These are phyloP conservation scores for Agonum fuliginosum DNA, from an alignment of 2,888 invertebrate genomes.

Conservation along the genomic window DNA sequence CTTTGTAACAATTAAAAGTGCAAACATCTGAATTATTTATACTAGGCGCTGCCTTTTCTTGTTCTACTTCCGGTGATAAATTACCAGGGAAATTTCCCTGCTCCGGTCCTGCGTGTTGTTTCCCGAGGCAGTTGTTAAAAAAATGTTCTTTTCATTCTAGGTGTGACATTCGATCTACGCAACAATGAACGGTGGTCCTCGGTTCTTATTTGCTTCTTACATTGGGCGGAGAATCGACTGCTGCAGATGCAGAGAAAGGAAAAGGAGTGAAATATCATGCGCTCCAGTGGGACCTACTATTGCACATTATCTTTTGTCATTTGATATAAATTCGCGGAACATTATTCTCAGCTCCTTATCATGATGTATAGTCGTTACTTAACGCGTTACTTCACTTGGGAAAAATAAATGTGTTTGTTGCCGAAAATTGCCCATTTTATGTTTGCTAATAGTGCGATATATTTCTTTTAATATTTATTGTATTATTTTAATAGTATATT, in stretches of 20 bases:
- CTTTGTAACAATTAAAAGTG: too few relatives aligned
- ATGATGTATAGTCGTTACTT: slow-evolving; percentile 55
- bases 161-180: slow-evolving; percentile 24
- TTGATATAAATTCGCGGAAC: slow-evolving; percentile 50
- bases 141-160: slow-evolving; percentile 39
- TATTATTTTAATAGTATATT: background rate
- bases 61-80: too few relatives aligned
- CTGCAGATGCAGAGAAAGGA: background rate
- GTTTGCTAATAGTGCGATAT: slow-evolving; percentile 25
- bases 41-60: too few relatives aligned
- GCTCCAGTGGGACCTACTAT: slow-evolving; percentile 42
- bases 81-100: background rate
- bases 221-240: slow-evolving; percentile 5
- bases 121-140: slow-evolving; percentile 30
- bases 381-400: slow-evolving; percentile 31
- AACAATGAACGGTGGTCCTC: slow-evolving; percentile 1
- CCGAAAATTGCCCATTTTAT: slow-evolving; percentile 42
- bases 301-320: slow-evolving; percentile 55
- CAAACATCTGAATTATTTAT: too few relatives aligned
- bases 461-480: slow-evolving; percentile 26
- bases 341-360: slow-evolving; percentile 53
- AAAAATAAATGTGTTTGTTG: slow-evolving; percentile 50
- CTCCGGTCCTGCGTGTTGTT: background rate
- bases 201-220: slow-evolving; percentile 2
- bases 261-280: slow-evolving; percentile 39